Conservation (phyloP, 2,888 invertebrate genomes). For the Drosophila prolongata region DNA sequence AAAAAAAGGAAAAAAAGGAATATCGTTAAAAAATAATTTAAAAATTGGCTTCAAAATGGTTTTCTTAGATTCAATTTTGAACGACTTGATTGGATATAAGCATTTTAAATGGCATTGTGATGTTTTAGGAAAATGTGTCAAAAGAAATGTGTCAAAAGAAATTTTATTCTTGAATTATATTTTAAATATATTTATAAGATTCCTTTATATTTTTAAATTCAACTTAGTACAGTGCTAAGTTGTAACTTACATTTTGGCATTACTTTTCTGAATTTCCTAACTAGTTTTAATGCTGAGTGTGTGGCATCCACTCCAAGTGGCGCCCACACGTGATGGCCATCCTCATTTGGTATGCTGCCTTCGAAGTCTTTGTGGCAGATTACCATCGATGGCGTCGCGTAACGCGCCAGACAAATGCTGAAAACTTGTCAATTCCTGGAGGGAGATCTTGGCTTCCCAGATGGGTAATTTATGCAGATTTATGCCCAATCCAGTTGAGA, state of each 20-base stretch:
- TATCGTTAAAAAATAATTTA: too few species aligned
- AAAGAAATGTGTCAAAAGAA: too few species aligned
- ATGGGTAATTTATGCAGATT: constrained; percentile 67
- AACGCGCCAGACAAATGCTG: constrained; percentile 69
- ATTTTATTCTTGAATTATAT: too few species aligned
- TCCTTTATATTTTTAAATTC: too few species aligned
- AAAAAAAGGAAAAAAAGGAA: not conserved
- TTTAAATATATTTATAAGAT: too few species aligned
- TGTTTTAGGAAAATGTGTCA: too few species aligned
- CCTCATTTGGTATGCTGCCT: constrained; percentile 71
- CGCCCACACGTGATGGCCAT: constrained; percentile 64
- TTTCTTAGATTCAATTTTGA: too few species aligned
- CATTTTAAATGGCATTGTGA: too few species aligned
- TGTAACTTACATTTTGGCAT: not conserved
- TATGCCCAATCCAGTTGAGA: constrained; percentile 56
- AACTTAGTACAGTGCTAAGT: too few species aligned
- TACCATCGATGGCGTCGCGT: constrained; percentile 66
- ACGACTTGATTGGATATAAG: too few species aligned
- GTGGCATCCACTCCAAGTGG: constrained; percentile 50
- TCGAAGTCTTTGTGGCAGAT: constrained; percentile 41
- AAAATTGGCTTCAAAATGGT: too few species aligned
- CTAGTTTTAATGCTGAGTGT: not conserved
- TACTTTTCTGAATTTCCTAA: not conserved
- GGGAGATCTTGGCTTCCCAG: constrained; percentile 51
- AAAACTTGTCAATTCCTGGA: constrained; percentile 64